Evolutionary conservation across 2,797 vertebrate species (phyloP).

Genomic region (Apogon talboti): DNA sequence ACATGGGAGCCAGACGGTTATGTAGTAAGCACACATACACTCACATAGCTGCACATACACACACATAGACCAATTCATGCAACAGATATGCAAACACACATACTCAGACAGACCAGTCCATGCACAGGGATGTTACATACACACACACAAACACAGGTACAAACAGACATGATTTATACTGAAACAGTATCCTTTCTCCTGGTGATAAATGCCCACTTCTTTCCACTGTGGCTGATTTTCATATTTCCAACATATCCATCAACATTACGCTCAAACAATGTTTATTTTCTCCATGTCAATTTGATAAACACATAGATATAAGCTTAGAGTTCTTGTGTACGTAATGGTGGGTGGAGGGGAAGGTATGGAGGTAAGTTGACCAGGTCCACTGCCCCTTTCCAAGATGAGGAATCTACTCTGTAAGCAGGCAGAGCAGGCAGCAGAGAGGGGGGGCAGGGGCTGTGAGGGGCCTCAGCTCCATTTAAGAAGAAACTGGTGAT

Average conservation of each 20-base stretch:
- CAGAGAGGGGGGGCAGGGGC: slow-evolving; percentile 36
- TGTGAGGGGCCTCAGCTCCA: slow-evolving; percentile 30
- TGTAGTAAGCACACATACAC: slow-evolving; percentile 42
- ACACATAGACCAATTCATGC: slow-evolving; percentile 54
- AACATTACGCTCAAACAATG: slow-evolving; percentile 59
- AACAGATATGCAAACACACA: slow-evolving; percentile 67
- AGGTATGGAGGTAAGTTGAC: background rate
- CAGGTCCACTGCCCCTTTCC: slow-evolving; percentile 49
- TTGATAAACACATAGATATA: slow-evolving; percentile 74
- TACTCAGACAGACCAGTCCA: slow-evolving; percentile 56
- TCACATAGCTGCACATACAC: slow-evolving; percentile 30
- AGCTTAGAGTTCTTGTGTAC: slow-evolving; percentile 38
- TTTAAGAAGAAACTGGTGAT: slow-evolving; percentile 65
- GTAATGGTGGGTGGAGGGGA: slow-evolving; percentile 27
- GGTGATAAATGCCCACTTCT: slow-evolving; percentile 28
- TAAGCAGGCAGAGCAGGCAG: slow-evolving; percentile 63
- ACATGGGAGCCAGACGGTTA: slow-evolving; percentile 73
- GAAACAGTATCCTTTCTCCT: slow-evolving; percentile 58
- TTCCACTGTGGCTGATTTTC: slow-evolving; percentile 45
- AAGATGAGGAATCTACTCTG: slow-evolving; percentile 70
- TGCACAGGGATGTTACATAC: slow-evolving; percentile 58
- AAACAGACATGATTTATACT: slow-evolving; percentile 26
- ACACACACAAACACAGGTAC: slow-evolving; percentile 43
- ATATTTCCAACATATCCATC: slow-evolving; percentile 68
- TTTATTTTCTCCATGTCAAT: slow-evolving; percentile 68